Base-by-base conservation (phyloP, 2,888 invertebrate species). In the Melinopterus prodromus region DNA sequence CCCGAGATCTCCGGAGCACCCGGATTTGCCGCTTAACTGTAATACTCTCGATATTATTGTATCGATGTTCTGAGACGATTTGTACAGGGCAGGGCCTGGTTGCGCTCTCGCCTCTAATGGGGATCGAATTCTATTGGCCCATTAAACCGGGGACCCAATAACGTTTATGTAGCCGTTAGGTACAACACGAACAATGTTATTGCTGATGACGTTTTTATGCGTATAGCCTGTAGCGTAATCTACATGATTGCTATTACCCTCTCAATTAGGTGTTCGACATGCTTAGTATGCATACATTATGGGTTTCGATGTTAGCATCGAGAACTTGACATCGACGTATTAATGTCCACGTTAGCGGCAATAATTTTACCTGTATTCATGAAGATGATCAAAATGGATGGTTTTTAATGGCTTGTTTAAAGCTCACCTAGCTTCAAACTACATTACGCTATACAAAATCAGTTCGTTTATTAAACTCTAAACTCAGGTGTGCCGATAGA, bases 21-120 rank as follows among this genome's bases (percentile, higher is more conserved):
- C 53, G 53, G 53, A 53, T 53, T 53, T 53, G 53, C 53, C 53
- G 53, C 53, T 53, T 53, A 53, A 53, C 53, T 53, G 53, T 53
- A 53, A 53, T 53, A 53, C 53, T 53, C 53, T 53, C 53, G 53
- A 53, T 53, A 53, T 53, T 53, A 53, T 53, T 53, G 53, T 53
- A 53, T 53, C 53, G 53, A 53, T 6, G 9, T 53, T 53, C 53
- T 53, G 53, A 53, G 53, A 53, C 53, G 53, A 53, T 53, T 53
- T 53, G 53, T 53, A 12, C 53, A 53, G 53, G 53, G 9, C 9
- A 9, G 53, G 53, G 5, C 53, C 53, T 4, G 9, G 53, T 53
- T 53, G 12, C 53, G 53, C 53, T 12, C 53, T 53, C 53, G 53
- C 53, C 53, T 53, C 53, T 53, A 53, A 53, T 53, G 53, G 53